Conservation (phyloP, 2,888 invertebrate species). For the Nemoura dubitans region DNA sequence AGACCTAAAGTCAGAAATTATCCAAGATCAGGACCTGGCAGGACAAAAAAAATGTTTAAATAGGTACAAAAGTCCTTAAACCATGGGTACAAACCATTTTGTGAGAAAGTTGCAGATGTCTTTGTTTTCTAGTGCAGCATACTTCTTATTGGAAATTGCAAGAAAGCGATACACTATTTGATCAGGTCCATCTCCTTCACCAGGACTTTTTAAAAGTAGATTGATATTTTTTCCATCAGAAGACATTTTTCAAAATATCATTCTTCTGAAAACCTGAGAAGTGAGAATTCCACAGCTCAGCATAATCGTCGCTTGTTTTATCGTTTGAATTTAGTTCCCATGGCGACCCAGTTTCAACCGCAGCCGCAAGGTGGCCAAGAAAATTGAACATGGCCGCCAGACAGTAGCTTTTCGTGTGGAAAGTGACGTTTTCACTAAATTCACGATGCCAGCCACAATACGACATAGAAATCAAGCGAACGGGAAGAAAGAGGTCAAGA, state of each 20-base stretch:
- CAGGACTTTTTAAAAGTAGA: neutral
- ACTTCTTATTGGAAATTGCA: conserved; percentile 53
- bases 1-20: conserved; percentile 58
- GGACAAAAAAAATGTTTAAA: no score
- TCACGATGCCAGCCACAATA: conserved; percentile 52
- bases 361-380: neutral
- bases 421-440: neutral
- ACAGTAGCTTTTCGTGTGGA: neutral
- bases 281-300: no score
- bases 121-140: conserved; percentile 54
- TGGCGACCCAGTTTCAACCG: neutral
- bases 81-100: conserved; percentile 57
- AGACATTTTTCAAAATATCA: neutral
- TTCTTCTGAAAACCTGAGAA: neutral
- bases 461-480: conserved; percentile 51
- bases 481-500: conserved; percentile 50
- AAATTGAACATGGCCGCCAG: neutral
- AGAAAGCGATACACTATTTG: neutral
- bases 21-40: no score
- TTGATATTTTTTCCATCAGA: neutral
- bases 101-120: conserved; percentile 55
- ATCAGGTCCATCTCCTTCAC: neutral
- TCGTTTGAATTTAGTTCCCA: neutral
- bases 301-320: neutral
- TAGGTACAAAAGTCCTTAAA: no score